Base-by-base conservation (phyloP, 2,888 invertebrate species). In the Pseudococcus jackbeardsleyi region DNA sequence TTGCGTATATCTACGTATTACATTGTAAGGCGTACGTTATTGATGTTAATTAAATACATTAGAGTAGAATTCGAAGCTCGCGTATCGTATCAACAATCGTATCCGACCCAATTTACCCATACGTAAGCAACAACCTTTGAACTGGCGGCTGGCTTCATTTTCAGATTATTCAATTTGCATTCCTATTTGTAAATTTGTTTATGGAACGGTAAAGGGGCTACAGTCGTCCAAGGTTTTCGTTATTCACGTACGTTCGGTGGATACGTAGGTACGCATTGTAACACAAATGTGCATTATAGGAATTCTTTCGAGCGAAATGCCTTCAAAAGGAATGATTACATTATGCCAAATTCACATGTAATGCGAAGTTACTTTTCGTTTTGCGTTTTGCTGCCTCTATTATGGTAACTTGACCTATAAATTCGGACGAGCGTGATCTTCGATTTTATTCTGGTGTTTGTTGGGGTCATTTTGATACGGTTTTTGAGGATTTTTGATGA, bases 11-110 rank as follows among this genome's bases (percentile, higher is more conserved):
- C 1, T 64, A 22, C 64, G 54, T 33, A 42, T 42, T 64, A 64
- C 22, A 64, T 64, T 64, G 22, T 22, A 64, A 64, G 22, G 22
- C 22, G 64, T 9, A n/a, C 54, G 26, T 46, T 46, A 82, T 19
- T 46, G 79, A 82, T 46, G 79, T 82, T 82, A 82, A 82, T 82
- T 82, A 82, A 42, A 82, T 82, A 82, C 46, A 46, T 42, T 42
- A 46, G 6, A 22, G 64, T 6, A 64, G 64, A 64, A 72, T 72
- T 72, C 72, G 15, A 82, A n/a, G 79, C 46, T 82, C 46, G 79
- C 12, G n/a, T 82, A 42, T 46, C 46, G 46, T 46, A 82, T 82
- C 12, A 82, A 82, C 79, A 42, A 82, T 82, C 79, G 17, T 46
- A 17, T 33, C 15, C 19, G 33, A 26, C 33, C 26, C 15, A 33